phyloP scores from a whole-genome alignment of 2,113 vertebrate species.

The Emydura subglobosa region DNA sequence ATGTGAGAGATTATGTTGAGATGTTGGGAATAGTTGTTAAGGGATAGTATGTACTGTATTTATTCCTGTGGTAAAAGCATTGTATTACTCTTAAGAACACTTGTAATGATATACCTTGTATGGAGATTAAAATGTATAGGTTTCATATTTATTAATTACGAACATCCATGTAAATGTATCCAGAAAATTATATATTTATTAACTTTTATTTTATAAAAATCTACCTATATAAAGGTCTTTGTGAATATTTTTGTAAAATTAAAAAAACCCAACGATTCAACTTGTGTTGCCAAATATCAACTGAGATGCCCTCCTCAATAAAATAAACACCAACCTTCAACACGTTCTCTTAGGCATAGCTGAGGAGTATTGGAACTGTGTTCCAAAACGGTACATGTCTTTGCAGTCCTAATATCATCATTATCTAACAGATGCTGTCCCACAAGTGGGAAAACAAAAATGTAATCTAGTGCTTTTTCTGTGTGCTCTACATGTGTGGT shows the following conservation, averaged over 20 bases:
- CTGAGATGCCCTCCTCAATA: constrained; percentile 34
- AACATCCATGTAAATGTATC: neutral
- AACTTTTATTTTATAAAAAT: neutral
- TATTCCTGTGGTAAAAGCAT: neutral
- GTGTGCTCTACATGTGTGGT: constrained; percentile 77
- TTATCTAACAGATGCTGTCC: constrained; percentile 79
- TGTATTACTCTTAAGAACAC: neutral
- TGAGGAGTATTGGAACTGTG: constrained; percentile 36
- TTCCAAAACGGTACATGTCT: constrained; percentile 76
- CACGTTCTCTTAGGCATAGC: constrained; percentile 54
- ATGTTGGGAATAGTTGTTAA: neutral
- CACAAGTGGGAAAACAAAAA: constrained; percentile 79
- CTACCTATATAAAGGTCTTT: neutral
- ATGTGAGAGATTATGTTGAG: neutral
- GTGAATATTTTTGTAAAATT: neutral
- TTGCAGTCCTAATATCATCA: constrained; percentile 74
- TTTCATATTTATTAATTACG: neutral
- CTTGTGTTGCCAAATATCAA: constrained; percentile 39
- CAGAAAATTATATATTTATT: neutral
- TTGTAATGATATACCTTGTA: neutral
- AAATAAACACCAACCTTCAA: constrained; percentile 59
- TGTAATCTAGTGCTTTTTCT: constrained; percentile 73
- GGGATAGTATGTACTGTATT: neutral
- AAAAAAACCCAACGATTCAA: neutral
- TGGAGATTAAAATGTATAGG: neutral